Evolutionary conservation across 2,797 vertebrate genomes (phyloP).

Genomic region (Molossus molossus): DNA sequence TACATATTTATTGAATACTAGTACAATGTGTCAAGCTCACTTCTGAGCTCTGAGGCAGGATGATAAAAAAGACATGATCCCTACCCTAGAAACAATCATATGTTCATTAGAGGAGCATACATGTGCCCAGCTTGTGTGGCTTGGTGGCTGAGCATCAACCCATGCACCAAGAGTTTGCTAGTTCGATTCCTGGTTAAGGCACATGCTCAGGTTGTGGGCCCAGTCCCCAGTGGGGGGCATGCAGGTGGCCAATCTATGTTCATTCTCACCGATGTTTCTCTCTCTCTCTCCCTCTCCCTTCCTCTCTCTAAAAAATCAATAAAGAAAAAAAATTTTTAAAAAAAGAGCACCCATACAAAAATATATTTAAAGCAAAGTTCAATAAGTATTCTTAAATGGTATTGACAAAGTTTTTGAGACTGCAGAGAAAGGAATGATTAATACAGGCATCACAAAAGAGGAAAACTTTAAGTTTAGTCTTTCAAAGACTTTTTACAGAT

Average conservation of each 20-base stretch:
- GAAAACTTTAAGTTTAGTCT: not conserved
- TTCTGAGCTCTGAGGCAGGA: not conserved
- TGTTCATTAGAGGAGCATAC: not conserved
- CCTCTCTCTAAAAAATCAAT: too few species aligned
- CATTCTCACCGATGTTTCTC: too few species aligned
- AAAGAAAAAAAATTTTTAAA: too few species aligned
- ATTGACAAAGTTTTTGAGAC: not conserved
- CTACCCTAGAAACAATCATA: not conserved
- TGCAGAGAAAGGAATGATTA: not conserved
- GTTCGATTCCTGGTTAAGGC: too few species aligned
- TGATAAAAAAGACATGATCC: not conserved
- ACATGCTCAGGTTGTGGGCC: too few species aligned
- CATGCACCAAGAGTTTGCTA: too few species aligned
- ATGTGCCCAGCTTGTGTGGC: too few species aligned
- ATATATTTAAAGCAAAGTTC: slow-evolving; percentile 4
- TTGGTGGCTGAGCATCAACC: too few species aligned
- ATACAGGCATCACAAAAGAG: not conserved
- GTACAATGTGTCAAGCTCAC: not conserved
- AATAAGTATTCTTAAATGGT: not conserved
- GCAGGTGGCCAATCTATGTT: too few species aligned
- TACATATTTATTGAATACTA: not conserved
- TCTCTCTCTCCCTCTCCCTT: too few species aligned
- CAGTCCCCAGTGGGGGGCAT: too few species aligned
- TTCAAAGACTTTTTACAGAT: not conserved
- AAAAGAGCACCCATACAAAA: not conserved